Conservation (phyloP, 2,888 invertebrate genomes). For the Caenorhabditis uteleia region DNA sequence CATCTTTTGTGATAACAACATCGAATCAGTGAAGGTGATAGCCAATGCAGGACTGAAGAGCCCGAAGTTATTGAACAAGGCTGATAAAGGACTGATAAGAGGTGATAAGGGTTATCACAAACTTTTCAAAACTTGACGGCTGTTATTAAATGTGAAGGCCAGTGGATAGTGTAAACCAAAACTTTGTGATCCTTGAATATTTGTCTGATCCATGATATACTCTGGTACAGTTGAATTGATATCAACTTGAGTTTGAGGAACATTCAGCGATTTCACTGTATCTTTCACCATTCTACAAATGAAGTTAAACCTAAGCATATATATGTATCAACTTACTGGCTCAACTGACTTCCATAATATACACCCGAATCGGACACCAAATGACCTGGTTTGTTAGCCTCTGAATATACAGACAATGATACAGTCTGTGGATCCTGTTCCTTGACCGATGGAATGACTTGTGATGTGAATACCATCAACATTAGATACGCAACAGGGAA, state of each 20-base stretch:
- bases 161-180: slow-evolving; percentile 58
- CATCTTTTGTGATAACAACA: slow-evolving; percentile 23
- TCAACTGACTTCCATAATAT: too few species aligned
- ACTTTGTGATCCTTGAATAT: slow-evolving; percentile 32
- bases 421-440: slow-evolving; percentile 40
- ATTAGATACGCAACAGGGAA: slow-evolving; percentile 50
- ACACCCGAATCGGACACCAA: too few species aligned
- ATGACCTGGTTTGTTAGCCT: slow-evolving; percentile 15
- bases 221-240: too few species aligned
- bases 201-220: slow-evolving; percentile 24
- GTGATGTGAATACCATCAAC: slow-evolving; percentile 39
- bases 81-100: too few species aligned
- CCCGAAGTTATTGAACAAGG: slow-evolving; percentile 59
- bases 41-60: slow-evolving; percentile 51
- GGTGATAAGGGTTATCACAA: too few species aligned
- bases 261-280: too few species aligned
- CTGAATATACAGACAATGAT: slow-evolving; percentile 26
- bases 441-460: slow-evolving; percentile 41
- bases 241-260: too few species aligned
- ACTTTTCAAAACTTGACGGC: too few species aligned
- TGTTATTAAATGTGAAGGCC: too few species aligned
- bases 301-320: too few species aligned
- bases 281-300: too few species aligned
- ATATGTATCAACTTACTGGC: too few species aligned
- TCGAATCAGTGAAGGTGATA: slow-evolving; percentile 50